Evolutionary conservation across 2,797 vertebrate species (phyloP).

Genomic region (Arnoldichthys spilopterus): DNA sequence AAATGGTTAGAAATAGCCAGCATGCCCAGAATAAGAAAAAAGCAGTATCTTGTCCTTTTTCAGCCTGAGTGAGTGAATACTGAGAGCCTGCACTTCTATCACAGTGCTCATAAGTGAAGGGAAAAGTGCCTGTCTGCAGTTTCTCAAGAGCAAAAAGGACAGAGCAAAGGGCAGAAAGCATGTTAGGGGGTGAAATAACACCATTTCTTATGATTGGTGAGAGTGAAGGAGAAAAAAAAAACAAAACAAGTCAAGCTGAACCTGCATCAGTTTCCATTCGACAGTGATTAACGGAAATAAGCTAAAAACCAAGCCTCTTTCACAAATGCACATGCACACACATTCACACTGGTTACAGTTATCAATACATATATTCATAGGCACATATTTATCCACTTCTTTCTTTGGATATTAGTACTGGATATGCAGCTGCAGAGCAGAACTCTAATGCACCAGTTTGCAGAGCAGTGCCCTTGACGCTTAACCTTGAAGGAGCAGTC

Average conservation of each 20-base stretch:
- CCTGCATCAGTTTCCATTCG: background rate
- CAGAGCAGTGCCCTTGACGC: background rate
- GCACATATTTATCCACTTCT: background rate
- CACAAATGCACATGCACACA: no score
- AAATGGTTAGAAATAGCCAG: constrained; percentile 9
- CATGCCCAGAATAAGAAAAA: background rate
- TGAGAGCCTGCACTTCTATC: background rate
- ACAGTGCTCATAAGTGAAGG: background rate
- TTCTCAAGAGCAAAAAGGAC: background rate
- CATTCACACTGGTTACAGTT: background rate
- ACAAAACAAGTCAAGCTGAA: background rate
- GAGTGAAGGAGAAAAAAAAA: background rate
- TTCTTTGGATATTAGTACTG: no score
- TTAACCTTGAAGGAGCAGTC: constrained; percentile 11
- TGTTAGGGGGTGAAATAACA: background rate
- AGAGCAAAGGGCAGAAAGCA: background rate
- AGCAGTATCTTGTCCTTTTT: background rate
- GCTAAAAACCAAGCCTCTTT: background rate
- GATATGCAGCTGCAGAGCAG: background rate
- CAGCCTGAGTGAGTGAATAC: background rate
- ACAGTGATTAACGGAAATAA: background rate
- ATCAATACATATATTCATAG: background rate
- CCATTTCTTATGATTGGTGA: background rate
- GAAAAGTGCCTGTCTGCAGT: constrained; percentile 1
- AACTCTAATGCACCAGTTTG: background rate